Conservation (phyloP, 2,888 invertebrate species). For the Leptogaster cylindrica region DNA sequence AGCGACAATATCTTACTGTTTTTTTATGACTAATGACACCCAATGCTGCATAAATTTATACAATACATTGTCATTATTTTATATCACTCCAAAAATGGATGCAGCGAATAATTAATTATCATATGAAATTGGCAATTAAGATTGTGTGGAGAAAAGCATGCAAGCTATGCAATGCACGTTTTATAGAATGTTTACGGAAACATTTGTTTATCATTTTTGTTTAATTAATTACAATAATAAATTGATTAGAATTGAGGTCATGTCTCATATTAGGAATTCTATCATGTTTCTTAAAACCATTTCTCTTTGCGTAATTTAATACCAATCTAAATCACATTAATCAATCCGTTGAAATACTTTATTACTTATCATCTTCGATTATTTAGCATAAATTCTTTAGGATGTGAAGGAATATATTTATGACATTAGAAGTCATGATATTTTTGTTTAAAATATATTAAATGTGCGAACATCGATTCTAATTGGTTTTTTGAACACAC, state of each 20-base stretch:
- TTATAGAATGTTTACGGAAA: constrained; percentile 2
- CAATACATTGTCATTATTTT: constrained; percentile 16
- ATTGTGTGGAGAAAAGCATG: background rate
- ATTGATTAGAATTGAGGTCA: constrained; percentile 12
- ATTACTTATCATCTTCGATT: too few species aligned
- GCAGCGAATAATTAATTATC: constrained; percentile 20
- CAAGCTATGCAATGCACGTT: constrained; percentile 10
- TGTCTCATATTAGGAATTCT: background rate
- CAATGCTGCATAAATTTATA: too few species aligned
- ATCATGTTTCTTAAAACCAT: background rate
- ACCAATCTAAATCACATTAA: too few species aligned
- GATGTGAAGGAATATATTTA: too few species aligned
- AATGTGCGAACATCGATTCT: too few species aligned
- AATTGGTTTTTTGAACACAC: too few species aligned
- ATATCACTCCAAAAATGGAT: constrained; percentile 25
- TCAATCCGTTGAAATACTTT: too few species aligned
- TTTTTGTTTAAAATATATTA: too few species aligned
- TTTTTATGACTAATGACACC: constrained; percentile 6
- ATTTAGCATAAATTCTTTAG: too few species aligned
- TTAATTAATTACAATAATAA: constrained; percentile 12
- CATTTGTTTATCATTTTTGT: background rate
- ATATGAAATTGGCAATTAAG: constrained; percentile 22
- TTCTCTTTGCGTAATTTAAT: too few species aligned
- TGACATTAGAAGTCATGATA: too few species aligned
- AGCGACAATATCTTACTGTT: background rate